A percentile compares a stretch with the other conserved stretches of the same genome.
phyloP scores from a whole-genome alignment of 2,888 invertebrate species.

The Rapana venosa region DNA sequence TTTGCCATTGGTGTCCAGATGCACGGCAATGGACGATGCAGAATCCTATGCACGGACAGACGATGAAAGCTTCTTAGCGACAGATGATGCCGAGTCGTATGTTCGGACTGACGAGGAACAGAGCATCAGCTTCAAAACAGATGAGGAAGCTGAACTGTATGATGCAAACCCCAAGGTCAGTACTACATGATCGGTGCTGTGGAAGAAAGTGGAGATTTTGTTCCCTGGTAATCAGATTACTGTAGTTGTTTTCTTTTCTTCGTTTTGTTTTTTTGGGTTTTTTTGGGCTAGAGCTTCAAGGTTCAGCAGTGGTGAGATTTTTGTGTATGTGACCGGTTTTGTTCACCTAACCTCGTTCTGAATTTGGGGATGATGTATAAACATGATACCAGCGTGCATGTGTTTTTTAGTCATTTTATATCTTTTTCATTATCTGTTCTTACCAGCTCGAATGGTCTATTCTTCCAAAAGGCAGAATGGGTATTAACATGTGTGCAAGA shows the following conservation, averaged over 20 bases:
- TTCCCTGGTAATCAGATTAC: not conserved
- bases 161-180: constrained; percentile 76
- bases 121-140: constrained; percentile 66
- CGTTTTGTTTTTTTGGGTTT: too few relatives aligned
- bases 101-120: constrained; percentile 70
- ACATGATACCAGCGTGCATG: too few relatives aligned
- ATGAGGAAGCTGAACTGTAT: constrained; percentile 76
- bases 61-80: constrained; percentile 66
- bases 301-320: too few relatives aligned
- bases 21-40: constrained; percentile 70
- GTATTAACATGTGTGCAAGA: too few relatives aligned
- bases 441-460: too few relatives aligned
- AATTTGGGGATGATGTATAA: not conserved
- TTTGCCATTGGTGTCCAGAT: constrained; percentile 44
- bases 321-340: too few relatives aligned
- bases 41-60: constrained; percentile 74
- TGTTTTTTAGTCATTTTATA: too few relatives aligned
- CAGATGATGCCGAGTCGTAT: constrained; percentile 65
- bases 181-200: not conserved
- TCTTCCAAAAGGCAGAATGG: too few relatives aligned
- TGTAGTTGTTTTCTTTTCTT: too few relatives aligned
- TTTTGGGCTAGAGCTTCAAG: too few relatives aligned
- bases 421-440: too few relatives aligned
- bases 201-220: not conserved
- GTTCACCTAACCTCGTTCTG: not conserved